Evolutionary conservation across 2,113 vertebrate species (phyloP).

Genomic region (Suricata suricatta): DNA sequence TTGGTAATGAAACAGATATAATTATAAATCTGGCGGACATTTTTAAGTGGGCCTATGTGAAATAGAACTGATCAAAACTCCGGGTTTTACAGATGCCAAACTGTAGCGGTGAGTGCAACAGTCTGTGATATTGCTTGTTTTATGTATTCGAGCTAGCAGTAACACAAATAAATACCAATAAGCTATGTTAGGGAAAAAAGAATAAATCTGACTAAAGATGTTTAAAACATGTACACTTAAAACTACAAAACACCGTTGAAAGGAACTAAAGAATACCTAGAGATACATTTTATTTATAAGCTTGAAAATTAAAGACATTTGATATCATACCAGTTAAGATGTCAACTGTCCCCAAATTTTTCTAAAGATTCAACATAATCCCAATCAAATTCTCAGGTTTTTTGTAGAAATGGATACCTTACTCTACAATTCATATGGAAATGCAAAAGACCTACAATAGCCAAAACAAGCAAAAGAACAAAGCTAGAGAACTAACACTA

Average conservation of each 20-base stretch:
- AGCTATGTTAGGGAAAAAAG: too few species aligned
- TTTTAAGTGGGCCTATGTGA: background rate
- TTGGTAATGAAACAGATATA: background rate
- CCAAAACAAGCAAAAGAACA: background rate
- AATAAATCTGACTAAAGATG: background rate
- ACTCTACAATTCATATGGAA: background rate
- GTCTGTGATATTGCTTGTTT: background rate
- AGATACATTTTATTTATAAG: background rate
- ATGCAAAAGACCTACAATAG: background rate
- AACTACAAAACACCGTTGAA: background rate
- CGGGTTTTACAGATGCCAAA: background rate
- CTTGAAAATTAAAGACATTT: background rate
- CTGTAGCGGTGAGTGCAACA: background rate
- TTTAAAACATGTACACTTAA: background rate
- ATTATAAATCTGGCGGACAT: background rate
- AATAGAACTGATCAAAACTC: background rate
- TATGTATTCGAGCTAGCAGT: background rate
- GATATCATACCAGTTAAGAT: background rate
- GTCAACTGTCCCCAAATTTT: background rate
- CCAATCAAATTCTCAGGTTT: background rate
- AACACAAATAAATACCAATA: background rate
- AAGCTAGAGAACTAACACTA: background rate
- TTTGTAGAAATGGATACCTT: background rate
- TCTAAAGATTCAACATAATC: background rate
- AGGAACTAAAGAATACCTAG: background rate